A percentile compares a stretch with the other conserved stretches of the same genome.
Evolutionary conservation across 2,797 vertebrate species (phyloP).

Genomic region (Cyprinella venusta): DNA sequence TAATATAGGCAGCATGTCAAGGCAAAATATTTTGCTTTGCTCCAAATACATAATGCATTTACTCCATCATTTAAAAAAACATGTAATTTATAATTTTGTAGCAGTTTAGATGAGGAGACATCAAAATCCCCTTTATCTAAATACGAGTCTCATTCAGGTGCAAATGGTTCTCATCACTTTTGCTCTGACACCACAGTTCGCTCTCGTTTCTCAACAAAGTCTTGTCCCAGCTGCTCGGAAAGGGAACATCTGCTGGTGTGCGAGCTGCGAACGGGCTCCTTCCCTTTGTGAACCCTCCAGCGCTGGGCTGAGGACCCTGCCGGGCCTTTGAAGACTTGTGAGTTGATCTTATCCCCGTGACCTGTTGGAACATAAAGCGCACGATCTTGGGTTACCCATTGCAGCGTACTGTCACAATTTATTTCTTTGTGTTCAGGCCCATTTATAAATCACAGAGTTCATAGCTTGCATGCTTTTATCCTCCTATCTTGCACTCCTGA

Average conservation of each 20-base stretch:
- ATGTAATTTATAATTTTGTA: background rate
- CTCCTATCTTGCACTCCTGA: constrained; percentile 41
- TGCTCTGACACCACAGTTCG: constrained; percentile 71
- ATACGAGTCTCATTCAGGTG: constrained; percentile 42
- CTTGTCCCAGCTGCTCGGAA: constrained; percentile 56
- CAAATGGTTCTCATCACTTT: constrained; percentile 73
- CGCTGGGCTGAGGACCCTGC: constrained; percentile 48
- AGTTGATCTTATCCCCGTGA: constrained; percentile 50
- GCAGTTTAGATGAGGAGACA: constrained; percentile 22
- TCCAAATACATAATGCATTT: constrained; percentile 2
- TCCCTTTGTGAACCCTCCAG: constrained; percentile 46
- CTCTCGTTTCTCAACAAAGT: constrained; percentile 69
- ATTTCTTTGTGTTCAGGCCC: constrained; percentile 61
- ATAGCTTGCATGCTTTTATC: constrained; percentile 36
- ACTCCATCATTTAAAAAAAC: background rate
- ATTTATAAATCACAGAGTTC: constrained; percentile 62
- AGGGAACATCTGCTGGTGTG: constrained; percentile 61
- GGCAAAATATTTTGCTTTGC: background rate
- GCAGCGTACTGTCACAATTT: constrained; percentile 58
- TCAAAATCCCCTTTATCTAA: constrained; percentile 11
- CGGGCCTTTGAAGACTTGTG: constrained; percentile 62
- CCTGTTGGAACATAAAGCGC: constrained; percentile 56
- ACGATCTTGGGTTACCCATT: constrained; percentile 49
- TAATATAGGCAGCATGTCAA: background rate
- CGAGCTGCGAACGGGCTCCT: constrained; percentile 26